Conservation (phyloP, 2,888 invertebrate species). For the Epirrita christyi region DNA sequence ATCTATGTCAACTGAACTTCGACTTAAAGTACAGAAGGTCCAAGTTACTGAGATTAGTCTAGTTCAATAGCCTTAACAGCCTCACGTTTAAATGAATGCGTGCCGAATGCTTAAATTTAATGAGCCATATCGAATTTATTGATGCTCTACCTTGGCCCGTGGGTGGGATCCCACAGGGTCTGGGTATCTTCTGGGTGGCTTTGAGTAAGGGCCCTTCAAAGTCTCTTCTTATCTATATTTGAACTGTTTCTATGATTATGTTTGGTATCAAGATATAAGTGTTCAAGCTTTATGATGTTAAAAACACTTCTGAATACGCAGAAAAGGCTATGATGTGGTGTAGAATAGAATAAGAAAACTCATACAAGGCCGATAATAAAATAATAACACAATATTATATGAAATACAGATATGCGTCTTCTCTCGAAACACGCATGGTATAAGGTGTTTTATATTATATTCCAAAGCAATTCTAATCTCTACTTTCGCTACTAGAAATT, state of each 20-base stretch:
- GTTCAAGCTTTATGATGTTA: no score
- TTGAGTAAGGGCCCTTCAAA: conserved; percentile 26
- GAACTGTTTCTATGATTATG: conserved; percentile 25
- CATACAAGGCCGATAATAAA: no score
- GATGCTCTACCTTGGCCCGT: conserved; percentile 29
- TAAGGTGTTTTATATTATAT: no score
- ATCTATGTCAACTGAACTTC: conserved; percentile 10
- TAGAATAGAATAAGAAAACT: no score
- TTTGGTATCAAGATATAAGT: conserved; percentile 27
- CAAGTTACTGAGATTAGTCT: conserved; percentile 17
- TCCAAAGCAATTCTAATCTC: no score
- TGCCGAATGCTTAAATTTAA: conserved; percentile 52
- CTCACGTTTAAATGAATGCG: conserved; percentile 44
- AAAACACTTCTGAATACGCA: no score
- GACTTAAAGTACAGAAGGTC: conserved; percentile 17
- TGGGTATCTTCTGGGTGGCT: conserved; percentile 31
- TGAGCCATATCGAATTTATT: conserved; percentile 50
- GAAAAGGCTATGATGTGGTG: no score
- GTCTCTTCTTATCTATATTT: conserved; percentile 24
- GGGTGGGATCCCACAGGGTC: conserved; percentile 35
- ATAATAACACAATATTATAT: no score
- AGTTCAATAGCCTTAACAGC: conserved; percentile 19
- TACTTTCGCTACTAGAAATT: no score
- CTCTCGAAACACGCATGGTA: no score
- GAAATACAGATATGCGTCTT: no score